Percentiles rank a stretch among this genome's conserved stretches.
These are phyloP conservation scores for Xyrichtys novacula DNA, from an alignment of 2,797 vertebrate species.

Conservation along the genomic window DNA sequence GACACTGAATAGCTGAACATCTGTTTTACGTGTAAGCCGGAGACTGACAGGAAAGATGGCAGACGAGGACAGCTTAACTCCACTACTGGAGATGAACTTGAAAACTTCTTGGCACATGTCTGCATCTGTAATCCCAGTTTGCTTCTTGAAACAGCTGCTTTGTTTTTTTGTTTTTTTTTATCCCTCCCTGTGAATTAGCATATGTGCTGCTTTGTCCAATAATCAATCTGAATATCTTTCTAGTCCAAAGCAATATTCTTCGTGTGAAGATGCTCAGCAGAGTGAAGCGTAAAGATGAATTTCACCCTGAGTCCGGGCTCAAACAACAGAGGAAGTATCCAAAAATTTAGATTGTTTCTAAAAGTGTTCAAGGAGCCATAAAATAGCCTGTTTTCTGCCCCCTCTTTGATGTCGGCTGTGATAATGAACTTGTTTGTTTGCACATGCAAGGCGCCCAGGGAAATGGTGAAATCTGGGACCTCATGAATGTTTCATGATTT, in stretches of 20 bases:
- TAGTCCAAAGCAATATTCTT: constrained; percentile 9
- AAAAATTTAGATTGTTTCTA: constrained; percentile 1
- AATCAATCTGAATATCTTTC: constrained; percentile 26
- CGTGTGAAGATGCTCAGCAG: neutral
- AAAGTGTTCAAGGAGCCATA: constrained; percentile 30
- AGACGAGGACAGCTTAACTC: constrained; percentile 18
- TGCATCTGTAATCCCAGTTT: constrained; percentile 30
- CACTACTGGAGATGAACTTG: constrained; percentile 47
- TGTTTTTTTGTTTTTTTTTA: neutral
- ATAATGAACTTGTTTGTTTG: constrained; percentile 79
- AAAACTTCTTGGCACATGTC: constrained; percentile 29
- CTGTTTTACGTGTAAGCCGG: constrained; percentile 26
- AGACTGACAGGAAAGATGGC: constrained; percentile 4
- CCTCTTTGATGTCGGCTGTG: constrained; percentile 64
- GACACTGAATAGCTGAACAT: constrained; percentile 22
- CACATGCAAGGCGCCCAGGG: constrained; percentile 44
- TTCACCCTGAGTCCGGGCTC: constrained; percentile 17
- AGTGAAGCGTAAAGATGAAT: constrained; percentile 18
- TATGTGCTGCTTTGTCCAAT: constrained; percentile 35
- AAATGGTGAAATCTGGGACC: constrained; percentile 54
- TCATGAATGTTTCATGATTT: constrained; percentile 78
- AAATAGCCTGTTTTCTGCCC: constrained; percentile 32
- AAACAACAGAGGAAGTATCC: constrained; percentile 26
- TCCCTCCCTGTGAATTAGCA: constrained; percentile 28
- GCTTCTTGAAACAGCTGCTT: constrained; percentile 41